Evolutionary conservation across 2,888 invertebrate species (phyloP).

Genomic region (Phymatocera aterrima): DNA sequence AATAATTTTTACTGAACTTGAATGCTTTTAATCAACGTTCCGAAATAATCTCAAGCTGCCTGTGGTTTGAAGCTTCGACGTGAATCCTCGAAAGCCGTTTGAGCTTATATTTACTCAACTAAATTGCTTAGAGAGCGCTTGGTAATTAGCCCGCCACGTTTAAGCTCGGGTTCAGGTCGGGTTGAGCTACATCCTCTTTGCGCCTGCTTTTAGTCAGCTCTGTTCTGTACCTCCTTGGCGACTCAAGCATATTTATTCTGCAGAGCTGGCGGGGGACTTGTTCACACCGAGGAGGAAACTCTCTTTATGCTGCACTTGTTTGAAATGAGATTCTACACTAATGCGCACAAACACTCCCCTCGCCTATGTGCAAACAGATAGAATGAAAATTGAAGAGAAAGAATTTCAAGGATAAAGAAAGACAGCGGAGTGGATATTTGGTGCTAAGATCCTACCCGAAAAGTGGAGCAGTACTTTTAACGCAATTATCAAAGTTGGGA

Average conservation of each 20-base stretch:
- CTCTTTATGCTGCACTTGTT: neutral
- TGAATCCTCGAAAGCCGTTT: slow-evolving; percentile 32
- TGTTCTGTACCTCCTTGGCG: neutral
- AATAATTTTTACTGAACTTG: neutral
- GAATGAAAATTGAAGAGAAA: neutral
- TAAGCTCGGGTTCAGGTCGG: slow-evolving; percentile 24
- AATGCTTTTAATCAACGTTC: slow-evolving; percentile 24
- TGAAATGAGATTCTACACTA: slow-evolving; percentile 5
- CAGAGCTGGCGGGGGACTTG: neutral
- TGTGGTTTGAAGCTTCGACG: slow-evolving; percentile 34
- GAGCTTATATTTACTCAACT: slow-evolving; percentile 41
- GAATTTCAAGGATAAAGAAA: neutral
- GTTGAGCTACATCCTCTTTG: slow-evolving; percentile 12
- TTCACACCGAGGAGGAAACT: neutral
- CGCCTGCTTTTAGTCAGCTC: neutral
- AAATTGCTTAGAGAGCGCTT: slow-evolving; percentile 39
- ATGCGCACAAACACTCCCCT: neutral
- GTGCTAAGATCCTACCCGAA: neutral
- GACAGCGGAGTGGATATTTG: neutral
- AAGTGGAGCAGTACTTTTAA: neutral
- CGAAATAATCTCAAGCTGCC: slow-evolving; percentile 31
- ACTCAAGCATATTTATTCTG: slow-evolving; percentile 17
- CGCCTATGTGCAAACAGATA: neutral
- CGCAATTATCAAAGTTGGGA: slow-evolving; percentile 6
- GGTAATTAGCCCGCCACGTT: slow-evolving; percentile 39